Percentiles rank a stretch among this genome's conserved stretches.
phyloP scores from a whole-genome alignment of 2,797 vertebrate species.

The Borostomias antarcticus region DNA sequence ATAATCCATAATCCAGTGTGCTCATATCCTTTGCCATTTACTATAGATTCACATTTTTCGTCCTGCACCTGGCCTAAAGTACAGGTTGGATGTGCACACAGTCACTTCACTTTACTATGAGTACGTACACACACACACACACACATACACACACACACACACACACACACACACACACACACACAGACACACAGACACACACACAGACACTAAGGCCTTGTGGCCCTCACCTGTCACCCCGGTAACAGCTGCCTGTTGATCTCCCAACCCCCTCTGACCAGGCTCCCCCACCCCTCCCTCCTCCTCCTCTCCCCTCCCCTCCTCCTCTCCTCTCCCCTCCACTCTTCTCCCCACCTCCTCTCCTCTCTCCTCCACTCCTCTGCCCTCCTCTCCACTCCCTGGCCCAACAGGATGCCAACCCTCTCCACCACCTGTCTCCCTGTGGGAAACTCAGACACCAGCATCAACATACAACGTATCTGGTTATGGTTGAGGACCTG shows the following conservation, averaged over 20 bases:
- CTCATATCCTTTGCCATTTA: too few relatives aligned
- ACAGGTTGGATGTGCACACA: too few relatives aligned
- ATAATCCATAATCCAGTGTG: too few relatives aligned
- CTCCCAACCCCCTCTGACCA: not conserved
- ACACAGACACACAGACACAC: not conserved
- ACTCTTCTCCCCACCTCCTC: not conserved
- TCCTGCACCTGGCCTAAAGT: too few relatives aligned
- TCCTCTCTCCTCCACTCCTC: not conserved
- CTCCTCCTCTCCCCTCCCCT: not conserved
- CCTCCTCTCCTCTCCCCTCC: not conserved
- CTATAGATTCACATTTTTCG: too few relatives aligned
- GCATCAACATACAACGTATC: not conserved
- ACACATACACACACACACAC: not conserved
- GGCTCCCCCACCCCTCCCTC: not conserved
- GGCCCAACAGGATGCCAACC: slow-evolving; percentile 3
- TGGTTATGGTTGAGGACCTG: not conserved
- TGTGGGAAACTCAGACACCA: not conserved
- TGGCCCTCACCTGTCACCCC: slow-evolving; percentile 19
- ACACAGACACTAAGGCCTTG: slow-evolving; percentile 12
- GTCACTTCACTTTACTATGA: too few relatives aligned
- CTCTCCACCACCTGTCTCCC: not conserved
- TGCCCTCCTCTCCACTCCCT: not conserved
- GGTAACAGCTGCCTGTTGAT: slow-evolving; percentile 11
- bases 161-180: not conserved
- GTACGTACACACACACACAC: too few relatives aligned